phyloP scores from a whole-genome alignment of 2,797 vertebrate genomes.

The Gadopsis marmoratus region DNA sequence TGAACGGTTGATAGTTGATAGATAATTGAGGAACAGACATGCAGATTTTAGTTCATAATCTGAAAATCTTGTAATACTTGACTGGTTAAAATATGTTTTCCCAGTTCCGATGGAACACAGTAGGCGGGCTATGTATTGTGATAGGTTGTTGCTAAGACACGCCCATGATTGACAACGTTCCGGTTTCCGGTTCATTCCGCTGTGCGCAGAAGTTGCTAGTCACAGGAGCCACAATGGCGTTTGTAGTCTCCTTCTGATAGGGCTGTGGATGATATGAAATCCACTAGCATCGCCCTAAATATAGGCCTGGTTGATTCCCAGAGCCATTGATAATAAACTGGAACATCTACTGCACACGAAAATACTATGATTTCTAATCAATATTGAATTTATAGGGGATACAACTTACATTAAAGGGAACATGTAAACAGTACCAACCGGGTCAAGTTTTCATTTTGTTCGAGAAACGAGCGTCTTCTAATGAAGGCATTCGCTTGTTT shows the following conservation, averaged over 20 bases:
- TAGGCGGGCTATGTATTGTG: slow-evolving; percentile 63
- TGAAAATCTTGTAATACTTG: not conserved
- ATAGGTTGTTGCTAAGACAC: slow-evolving; percentile 80
- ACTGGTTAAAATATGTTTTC: not conserved
- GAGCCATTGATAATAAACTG: slow-evolving; percentile 90
- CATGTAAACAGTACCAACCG: slow-evolving; percentile 89
- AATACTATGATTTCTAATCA: slow-evolving; percentile 88
- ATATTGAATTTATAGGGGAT: slow-evolving; percentile 85
- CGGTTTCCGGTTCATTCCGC: slow-evolving; percentile 75
- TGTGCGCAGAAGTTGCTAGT: slow-evolving; percentile 75
- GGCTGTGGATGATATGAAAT: slow-evolving; percentile 89
- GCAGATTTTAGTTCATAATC: not conserved
- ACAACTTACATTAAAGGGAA: slow-evolving; percentile 88
- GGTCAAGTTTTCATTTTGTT: slow-evolving; percentile 90
- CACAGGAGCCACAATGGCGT: slow-evolving; percentile 89
- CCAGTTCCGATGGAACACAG: not conserved
- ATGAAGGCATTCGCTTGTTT: slow-evolving; percentile 83
- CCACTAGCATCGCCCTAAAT: slow-evolving; percentile 91
- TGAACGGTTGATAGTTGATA: not conserved
- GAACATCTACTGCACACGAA: slow-evolving; percentile 89
- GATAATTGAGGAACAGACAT: not conserved
- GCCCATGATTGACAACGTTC: slow-evolving; percentile 72
- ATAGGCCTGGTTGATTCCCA: slow-evolving; percentile 88
- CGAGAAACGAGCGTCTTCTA: slow-evolving; percentile 84
- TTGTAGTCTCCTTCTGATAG: slow-evolving; percentile 85